A percentile compares a stretch with the other conserved stretches of the same genome.
phyloP scores from a whole-genome alignment of 2,888 invertebrate species.

The Amiota minor region DNA sequence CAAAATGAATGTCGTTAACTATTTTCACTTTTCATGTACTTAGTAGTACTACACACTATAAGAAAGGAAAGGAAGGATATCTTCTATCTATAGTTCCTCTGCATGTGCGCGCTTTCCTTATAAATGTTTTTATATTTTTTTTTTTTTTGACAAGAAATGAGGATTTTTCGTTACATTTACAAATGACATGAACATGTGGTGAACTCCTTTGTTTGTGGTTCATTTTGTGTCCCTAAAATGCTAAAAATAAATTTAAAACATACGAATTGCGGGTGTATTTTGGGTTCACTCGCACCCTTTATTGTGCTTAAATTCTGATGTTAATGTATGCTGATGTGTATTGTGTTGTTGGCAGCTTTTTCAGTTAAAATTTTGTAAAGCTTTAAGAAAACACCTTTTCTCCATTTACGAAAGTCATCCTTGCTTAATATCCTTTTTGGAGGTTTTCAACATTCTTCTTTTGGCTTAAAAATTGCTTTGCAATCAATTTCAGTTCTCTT shows the following conservation, averaged over 20 bases:
- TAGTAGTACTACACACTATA: not conserved
- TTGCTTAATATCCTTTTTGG: slow-evolving; percentile 11
- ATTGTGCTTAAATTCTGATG: not conserved
- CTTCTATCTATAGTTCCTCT: not conserved
- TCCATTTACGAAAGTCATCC: not conserved
- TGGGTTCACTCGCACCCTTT: not conserved
- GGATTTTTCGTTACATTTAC: no score
- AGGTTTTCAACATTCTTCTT: not conserved
- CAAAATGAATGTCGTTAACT: not conserved
- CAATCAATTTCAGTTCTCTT: slow-evolving; percentile 19
- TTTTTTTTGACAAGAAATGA: not conserved
- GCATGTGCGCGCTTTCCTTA: not conserved
- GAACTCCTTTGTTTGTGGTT: no score
- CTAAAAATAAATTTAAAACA: no score
- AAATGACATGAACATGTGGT: no score
- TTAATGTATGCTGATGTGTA: not conserved
- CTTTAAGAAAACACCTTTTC: not conserved
- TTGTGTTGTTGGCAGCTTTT: not conserved
- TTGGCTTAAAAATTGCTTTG: slow-evolving; percentile 22
- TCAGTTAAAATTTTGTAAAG: not conserved
- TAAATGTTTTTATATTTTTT: slow-evolving; percentile 3
- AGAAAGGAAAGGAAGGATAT: no score
- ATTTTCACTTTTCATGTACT: slow-evolving; percentile 11
- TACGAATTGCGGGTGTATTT: no score
- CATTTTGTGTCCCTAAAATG: no score